Evolutionary conservation across 2,797 vertebrate species (phyloP).

Genomic region (Sternarchorhynchus goeldii): DNA sequence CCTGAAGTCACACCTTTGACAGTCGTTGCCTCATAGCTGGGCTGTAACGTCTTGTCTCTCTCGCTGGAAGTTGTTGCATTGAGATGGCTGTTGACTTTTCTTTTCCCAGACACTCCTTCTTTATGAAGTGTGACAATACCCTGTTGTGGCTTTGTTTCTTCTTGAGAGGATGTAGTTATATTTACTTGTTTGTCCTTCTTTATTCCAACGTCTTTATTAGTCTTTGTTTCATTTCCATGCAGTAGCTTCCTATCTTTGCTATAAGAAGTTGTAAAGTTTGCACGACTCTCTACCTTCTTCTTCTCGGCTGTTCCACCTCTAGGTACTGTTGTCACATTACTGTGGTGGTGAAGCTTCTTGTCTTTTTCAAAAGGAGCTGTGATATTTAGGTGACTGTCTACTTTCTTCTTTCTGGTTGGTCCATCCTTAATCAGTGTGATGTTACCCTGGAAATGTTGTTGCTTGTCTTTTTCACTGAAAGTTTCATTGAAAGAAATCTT

Average conservation of each 20-base stretch:
- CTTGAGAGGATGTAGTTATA: constrained; percentile 45
- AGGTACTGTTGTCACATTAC: no score
- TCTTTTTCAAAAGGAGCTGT: constrained; percentile 8
- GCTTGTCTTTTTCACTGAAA: no score
- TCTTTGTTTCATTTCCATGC: no score
- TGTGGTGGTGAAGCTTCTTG: constrained; percentile 6
- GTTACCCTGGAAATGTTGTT: no score
- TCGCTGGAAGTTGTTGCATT: constrained; percentile 11
- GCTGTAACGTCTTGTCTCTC: constrained; percentile 1
- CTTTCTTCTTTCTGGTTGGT: no score
- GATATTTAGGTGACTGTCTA: no score
- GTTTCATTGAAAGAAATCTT: no score
- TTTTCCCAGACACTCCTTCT: neutral
- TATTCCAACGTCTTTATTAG: no score
- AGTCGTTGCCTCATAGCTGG: neutral
- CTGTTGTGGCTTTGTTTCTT: neutral
- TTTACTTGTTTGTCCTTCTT: constrained; percentile 12
- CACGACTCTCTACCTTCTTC: no score
- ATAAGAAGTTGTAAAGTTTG: constrained; percentile 42
- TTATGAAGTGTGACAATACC: neutral
- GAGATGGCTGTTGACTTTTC: constrained; percentile 32
- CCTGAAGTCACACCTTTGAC: constrained; percentile 13
- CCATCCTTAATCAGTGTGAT: no score
- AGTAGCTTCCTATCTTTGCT: no score
- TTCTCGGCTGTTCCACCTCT: neutral